phyloP scores from a whole-genome alignment of 2,113 vertebrate genomes.

The Talpa occidentalis region DNA sequence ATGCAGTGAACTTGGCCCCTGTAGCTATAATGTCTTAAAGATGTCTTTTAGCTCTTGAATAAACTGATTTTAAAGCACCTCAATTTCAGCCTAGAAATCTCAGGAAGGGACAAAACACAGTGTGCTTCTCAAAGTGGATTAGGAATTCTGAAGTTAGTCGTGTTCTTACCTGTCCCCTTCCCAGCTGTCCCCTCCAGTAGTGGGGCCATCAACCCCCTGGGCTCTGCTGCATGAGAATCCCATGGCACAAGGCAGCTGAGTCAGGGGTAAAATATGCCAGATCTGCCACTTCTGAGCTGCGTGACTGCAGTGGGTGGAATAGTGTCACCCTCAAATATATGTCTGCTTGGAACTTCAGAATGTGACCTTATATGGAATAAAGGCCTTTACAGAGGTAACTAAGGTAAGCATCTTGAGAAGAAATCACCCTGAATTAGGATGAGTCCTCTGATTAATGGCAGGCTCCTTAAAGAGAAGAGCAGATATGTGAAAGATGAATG shows the following conservation, averaged over 20 bases:
- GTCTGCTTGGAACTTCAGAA: not conserved
- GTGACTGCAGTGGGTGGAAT: too few relatives aligned
- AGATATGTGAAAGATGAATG: not conserved
- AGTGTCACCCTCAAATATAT: rapidly evolving
- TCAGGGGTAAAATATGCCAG: rapidly evolving
- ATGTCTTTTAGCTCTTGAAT: not conserved
- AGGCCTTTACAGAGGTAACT: not conserved
- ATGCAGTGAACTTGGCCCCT: not conserved
- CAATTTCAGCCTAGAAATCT: not conserved
- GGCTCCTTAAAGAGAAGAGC: not conserved
- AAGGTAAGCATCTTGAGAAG: not conserved
- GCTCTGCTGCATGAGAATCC: rapidly evolving
- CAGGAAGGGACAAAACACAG: not conserved
- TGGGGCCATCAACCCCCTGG: rapidly evolving
- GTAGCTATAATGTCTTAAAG: too few relatives aligned
- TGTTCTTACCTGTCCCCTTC: not conserved
- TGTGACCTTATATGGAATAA: not conserved
- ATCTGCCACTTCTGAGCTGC: not conserved
- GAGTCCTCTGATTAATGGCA: not conserved
- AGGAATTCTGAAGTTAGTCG: not conserved
- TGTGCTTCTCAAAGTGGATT: not conserved
- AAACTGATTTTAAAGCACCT: not conserved
- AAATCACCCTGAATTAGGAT: too few relatives aligned
- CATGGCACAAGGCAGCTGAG: too few relatives aligned
- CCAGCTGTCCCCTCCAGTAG: too few relatives aligned